Percentiles rank a stretch among this genome's conserved stretches.
Conservation (phyloP, 2,113 vertebrate genomes). For the Perca flavescens region DNA sequence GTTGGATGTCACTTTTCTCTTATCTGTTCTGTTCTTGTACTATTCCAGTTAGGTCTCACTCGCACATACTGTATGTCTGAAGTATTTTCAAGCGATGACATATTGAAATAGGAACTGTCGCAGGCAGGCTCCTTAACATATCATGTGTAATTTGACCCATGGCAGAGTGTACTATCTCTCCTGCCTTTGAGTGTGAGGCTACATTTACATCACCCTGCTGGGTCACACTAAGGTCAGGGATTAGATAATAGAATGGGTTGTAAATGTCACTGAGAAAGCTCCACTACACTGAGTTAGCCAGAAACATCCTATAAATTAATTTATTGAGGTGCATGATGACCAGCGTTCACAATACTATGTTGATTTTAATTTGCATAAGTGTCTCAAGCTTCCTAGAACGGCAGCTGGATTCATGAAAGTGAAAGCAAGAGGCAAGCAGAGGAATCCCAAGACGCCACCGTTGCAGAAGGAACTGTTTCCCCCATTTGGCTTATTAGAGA, state of each 20-base stretch:
- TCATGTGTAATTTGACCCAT: slow-evolving; percentile 40
- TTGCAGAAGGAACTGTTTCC: slow-evolving; percentile 48
- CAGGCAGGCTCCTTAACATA: slow-evolving; percentile 18
- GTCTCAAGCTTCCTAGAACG: slow-evolving; percentile 31
- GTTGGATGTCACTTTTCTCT: slow-evolving; percentile 78
- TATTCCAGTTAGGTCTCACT: background rate
- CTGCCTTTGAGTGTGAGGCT: slow-evolving; percentile 15
- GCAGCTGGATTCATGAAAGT: slow-evolving; percentile 45
- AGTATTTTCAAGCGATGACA: slow-evolving; percentile 20
- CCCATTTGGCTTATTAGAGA: slow-evolving; percentile 70
- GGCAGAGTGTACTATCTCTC: slow-evolving; percentile 1
- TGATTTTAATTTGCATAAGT: slow-evolving; percentile 59
- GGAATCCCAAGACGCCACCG: slow-evolving; percentile 59
- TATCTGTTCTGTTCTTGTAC: background rate
- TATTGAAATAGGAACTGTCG: slow-evolving; percentile 27
- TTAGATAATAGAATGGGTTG: slow-evolving; percentile 51
- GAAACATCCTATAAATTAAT: slow-evolving; percentile 42
- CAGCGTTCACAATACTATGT: slow-evolving; percentile 1
- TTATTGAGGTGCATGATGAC: slow-evolving; percentile 14
- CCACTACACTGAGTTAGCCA: slow-evolving; percentile 35
- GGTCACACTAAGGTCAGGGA: slow-evolving; percentile 64
- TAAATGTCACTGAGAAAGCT: slow-evolving; percentile 59
- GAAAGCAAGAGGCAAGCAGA: slow-evolving; percentile 54
- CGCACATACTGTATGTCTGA: background rate
- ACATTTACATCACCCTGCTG: slow-evolving; percentile 39